Percentiles rank a stretch among this genome's conserved stretches.
phyloP scores from a whole-genome alignment of 2,888 invertebrate genomes.

The Argyra leucocephala region DNA sequence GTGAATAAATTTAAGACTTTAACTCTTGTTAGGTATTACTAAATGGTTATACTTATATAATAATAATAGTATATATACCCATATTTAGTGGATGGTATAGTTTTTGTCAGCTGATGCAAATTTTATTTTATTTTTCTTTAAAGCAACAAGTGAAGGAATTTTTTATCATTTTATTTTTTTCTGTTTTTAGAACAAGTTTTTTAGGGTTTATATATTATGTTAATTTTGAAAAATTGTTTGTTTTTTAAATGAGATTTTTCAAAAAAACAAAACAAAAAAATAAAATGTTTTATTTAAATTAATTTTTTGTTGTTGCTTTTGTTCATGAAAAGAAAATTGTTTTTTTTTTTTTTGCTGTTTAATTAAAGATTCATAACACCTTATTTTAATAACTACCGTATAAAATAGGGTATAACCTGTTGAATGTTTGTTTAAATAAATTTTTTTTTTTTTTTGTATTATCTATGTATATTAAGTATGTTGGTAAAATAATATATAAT shows the following conservation, averaged over 20 bases:
- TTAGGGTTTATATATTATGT: neutral
- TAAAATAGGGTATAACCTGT: too few species aligned
- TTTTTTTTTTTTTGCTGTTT: neutral
- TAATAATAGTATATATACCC: too few species aligned
- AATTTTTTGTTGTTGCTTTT: neutral
- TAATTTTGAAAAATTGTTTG: neutral
- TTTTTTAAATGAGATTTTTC: neutral
- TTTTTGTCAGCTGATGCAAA: too few species aligned
- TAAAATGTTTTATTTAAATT: conserved; percentile 1
- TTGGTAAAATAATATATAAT: too few species aligned
- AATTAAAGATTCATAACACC: neutral
- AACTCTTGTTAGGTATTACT: neutral
- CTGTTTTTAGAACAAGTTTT: neutral
- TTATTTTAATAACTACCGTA: neutral
- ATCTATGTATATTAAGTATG: too few species aligned
- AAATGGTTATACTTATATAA: too few species aligned
- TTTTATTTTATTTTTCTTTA: too few species aligned
- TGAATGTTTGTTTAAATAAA: too few species aligned
- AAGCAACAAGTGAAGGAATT: neutral
- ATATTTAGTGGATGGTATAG: too few species aligned
- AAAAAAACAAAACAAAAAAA: too few species aligned
- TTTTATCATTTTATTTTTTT: neutral
- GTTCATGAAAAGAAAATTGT: too few species aligned
- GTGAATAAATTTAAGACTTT: neutral
- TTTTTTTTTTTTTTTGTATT: too few species aligned